Evolutionary conservation across 2,888 invertebrate species (phyloP).

Genomic region (Galeruca laticollis): DNA sequence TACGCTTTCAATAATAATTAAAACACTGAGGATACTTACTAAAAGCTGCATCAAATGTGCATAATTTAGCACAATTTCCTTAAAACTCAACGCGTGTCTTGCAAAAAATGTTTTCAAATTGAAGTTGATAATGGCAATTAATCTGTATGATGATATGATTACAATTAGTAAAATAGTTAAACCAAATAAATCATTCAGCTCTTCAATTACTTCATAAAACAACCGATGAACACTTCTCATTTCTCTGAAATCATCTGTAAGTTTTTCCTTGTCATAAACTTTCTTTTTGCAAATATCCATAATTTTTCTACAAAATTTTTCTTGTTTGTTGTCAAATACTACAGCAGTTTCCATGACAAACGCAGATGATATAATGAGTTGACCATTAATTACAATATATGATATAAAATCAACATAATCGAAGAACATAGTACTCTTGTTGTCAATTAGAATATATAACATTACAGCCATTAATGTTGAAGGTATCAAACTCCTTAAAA

Average conservation of each 20-base stretch:
- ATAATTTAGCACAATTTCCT: background rate
- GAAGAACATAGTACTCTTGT: conserved; percentile 1
- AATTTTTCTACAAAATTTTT: background rate
- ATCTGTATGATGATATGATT: background rate
- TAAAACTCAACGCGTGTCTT: background rate
- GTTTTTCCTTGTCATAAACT: background rate
- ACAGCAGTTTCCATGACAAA: background rate
- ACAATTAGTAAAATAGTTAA: background rate
- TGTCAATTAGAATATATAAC: background rate
- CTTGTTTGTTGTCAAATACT: background rate
- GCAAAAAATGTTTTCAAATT: conserved; percentile 1
- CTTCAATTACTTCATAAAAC: background rate
- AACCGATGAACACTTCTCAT: background rate
- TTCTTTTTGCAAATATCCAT: background rate
- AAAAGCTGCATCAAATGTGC: background rate
- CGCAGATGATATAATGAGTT: background rate
- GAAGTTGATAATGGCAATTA: background rate
- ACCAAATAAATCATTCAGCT: background rate
- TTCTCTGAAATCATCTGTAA: background rate
- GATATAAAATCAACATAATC: background rate
- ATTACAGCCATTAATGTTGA: background rate
- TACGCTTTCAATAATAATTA: too few relatives aligned
- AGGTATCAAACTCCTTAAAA: background rate
- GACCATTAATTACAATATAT: background rate
- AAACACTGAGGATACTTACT: background rate